Evolutionary conservation across 2,888 invertebrate genomes (phyloP).

Genomic region (Dyspetes luteomarginatus): DNA sequence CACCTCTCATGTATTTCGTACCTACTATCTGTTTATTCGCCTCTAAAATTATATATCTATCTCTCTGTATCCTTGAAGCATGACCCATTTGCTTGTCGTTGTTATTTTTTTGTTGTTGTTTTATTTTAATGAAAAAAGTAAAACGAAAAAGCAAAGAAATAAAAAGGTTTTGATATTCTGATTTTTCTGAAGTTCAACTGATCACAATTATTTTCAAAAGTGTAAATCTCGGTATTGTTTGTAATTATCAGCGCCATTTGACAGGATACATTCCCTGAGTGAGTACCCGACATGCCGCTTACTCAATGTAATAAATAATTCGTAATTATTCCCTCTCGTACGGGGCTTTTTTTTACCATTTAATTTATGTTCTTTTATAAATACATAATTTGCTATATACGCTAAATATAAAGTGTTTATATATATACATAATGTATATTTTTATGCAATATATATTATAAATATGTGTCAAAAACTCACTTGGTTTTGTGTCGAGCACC

Average conservation of each 20-base stretch:
- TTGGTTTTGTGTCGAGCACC: conserved; percentile 81
- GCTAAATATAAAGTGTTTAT: conserved; percentile 33
- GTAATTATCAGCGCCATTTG: conserved; percentile 83
- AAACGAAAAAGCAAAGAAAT: too few species aligned
- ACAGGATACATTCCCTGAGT: conserved; percentile 83
- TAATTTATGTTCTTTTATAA: conserved; percentile 56
- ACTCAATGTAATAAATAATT: conserved; percentile 82
- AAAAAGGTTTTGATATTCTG: conserved; percentile 71
- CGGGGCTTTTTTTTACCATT: conserved; percentile 68
- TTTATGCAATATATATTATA: conserved; percentile 39
- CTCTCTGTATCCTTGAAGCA: conserved; percentile 69
- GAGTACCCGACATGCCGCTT: conserved; percentile 83
- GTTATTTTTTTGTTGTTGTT: conserved; percentile 63
- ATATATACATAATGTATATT: conserved; percentile 6
- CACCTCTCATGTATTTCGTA: conserved; percentile 35
- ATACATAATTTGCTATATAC: conserved; percentile 41
- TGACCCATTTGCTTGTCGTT: conserved; percentile 78
- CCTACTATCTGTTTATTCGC: conserved; percentile 23
- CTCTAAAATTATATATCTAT: conserved; percentile 60
- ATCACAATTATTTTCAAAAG: conserved; percentile 82
- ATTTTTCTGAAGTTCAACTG: conserved; percentile 72
- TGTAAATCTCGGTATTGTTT: conserved; percentile 83
- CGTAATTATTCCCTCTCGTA: conserved; percentile 74
- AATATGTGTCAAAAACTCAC: conserved; percentile 70
- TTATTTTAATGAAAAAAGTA: conserved; percentile 45